Base-by-base conservation (phyloP, 2,888 invertebrate genomes). In the Melanchra persicariae region DNA sequence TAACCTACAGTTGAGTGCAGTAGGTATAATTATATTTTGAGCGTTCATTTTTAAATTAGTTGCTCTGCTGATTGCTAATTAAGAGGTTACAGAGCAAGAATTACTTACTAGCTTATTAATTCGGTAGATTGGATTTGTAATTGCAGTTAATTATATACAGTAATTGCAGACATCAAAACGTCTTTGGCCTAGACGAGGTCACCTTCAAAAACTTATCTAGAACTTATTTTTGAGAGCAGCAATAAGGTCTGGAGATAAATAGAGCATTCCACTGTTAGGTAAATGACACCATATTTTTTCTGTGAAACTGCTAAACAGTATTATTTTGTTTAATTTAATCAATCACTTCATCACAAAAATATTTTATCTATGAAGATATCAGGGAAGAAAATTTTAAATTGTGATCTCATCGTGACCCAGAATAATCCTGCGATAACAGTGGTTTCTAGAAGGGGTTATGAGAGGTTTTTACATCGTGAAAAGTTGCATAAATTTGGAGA, bases 401-500 rank as follows among this genome's bases (percentile, higher is more conserved):
- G 30, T 10, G 0, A 8, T 54, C 55, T 37, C 15, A 17, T 15
- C 37, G 10, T 37, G 34, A 8, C 9, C 12, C 60, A 72, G 70
- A 73, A 78, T 74, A 75, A 19, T 58, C 12, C 55, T 26, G 54
- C 60, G 6, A 59, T 68, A 64, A 47, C 75, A 79, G 54, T 65
- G 69, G 73, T 74, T 77, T 54, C 70, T 58, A 58, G 77, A 84
- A 84, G 75, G 80, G 85, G 81, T 87, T 86, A 81, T 77, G 77
- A 84, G 84, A 86, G 83, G 70, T 70, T 82, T 88, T 86, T 84
- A 86, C 85, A 83, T 84, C 80, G 83, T 74, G 84, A 85, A 85
- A 87, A 91, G 88, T 90, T 93, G 93, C 91, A 94, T 93, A 93
- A 90, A 93, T 93, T 93, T 90, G 89, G 90, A 90, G 90, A 89